Conservation (phyloP, 2,888 invertebrate species). For the Yponomeuta evonymella region DNA sequence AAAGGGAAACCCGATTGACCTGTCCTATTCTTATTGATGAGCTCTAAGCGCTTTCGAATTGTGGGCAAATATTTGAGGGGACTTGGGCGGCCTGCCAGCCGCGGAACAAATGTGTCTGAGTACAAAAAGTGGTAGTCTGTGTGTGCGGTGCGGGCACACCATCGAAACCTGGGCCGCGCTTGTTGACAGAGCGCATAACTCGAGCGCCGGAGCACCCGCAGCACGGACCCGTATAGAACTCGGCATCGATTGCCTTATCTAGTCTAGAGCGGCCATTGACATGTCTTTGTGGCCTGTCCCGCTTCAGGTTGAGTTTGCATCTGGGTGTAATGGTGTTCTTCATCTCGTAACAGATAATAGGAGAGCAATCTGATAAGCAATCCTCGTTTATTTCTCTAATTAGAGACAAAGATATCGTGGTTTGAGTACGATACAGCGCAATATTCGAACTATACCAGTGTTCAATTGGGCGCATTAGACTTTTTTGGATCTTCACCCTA, state of each 20-base stretch:
- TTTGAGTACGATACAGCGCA: too few relatives aligned
- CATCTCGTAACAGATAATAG: too few relatives aligned
- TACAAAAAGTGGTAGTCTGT: slow-evolving; percentile 51
- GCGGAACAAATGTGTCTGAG: slow-evolving; percentile 41
- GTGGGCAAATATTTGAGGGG: slow-evolving; percentile 68
- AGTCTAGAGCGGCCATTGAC: background rate
- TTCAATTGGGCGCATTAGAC: too few relatives aligned
- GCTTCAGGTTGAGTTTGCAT: background rate
- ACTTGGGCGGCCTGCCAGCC: slow-evolving; percentile 55
- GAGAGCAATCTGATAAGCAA: too few relatives aligned
- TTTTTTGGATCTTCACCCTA: too few relatives aligned
- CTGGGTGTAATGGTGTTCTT: too few relatives aligned
- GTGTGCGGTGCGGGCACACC: slow-evolving; percentile 50
- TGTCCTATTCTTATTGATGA: slow-evolving; percentile 50
- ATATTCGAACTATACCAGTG: too few relatives aligned
- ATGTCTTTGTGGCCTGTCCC: background rate
- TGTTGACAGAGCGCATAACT: slow-evolving; percentile 73
- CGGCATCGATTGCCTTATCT: too few relatives aligned
- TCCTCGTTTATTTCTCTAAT: too few relatives aligned
- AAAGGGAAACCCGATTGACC: slow-evolving; percentile 40
- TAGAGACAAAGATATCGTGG: too few relatives aligned
- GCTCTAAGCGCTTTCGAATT: slow-evolving; percentile 68
- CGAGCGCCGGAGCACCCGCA: slow-evolving; percentile 19
- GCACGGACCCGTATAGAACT: background rate
- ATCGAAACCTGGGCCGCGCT: slow-evolving; percentile 31